Conservation (phyloP, 2,113 vertebrate genomes). For the Siphamia tubifer region DNA sequence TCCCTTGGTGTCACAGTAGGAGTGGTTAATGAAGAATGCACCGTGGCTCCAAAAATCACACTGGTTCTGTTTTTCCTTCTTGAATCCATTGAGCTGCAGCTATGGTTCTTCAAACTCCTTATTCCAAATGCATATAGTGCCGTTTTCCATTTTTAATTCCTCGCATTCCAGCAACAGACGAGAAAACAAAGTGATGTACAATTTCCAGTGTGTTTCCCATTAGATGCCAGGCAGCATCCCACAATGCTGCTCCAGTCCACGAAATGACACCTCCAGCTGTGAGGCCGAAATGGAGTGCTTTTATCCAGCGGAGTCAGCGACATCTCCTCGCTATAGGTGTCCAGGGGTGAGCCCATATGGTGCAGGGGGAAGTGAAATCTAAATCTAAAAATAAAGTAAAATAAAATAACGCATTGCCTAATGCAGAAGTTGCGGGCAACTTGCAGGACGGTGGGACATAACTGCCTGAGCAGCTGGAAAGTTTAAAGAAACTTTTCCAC, state of each 20-base stretch:
- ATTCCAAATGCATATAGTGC: slow-evolving; percentile 16
- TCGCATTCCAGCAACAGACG: slow-evolving; percentile 76
- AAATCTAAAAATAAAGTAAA: too few species aligned
- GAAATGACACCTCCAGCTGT: slow-evolving; percentile 80
- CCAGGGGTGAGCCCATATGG: slow-evolving; percentile 65
- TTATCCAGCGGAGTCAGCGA: slow-evolving; percentile 59
- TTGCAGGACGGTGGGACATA: background rate
- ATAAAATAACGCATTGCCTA: background rate
- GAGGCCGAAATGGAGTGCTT: slow-evolving; percentile 62
- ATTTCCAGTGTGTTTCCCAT: slow-evolving; percentile 89
- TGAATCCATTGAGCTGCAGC: slow-evolving; percentile 13
- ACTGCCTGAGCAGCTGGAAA: background rate
- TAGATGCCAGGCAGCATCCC: slow-evolving; percentile 67
- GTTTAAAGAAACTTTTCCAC: background rate
- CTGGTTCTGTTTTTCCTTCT: background rate
- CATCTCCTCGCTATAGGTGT: slow-evolving; percentile 44
- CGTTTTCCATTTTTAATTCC: slow-evolving; percentile 58
- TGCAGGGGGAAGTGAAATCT: slow-evolving; percentile 5
- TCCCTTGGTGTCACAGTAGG: slow-evolving; percentile 17
- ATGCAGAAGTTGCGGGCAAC: slow-evolving; percentile 2
- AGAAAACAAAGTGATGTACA: slow-evolving; percentile 74
- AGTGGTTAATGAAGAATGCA: slow-evolving; percentile 36
- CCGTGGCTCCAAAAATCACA: slow-evolving; percentile 12
- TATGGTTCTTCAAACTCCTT: background rate
- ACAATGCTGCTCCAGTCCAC: slow-evolving; percentile 54